phyloP scores from a whole-genome alignment of 2,113 vertebrate genomes.

The Lagopus leucura region DNA sequence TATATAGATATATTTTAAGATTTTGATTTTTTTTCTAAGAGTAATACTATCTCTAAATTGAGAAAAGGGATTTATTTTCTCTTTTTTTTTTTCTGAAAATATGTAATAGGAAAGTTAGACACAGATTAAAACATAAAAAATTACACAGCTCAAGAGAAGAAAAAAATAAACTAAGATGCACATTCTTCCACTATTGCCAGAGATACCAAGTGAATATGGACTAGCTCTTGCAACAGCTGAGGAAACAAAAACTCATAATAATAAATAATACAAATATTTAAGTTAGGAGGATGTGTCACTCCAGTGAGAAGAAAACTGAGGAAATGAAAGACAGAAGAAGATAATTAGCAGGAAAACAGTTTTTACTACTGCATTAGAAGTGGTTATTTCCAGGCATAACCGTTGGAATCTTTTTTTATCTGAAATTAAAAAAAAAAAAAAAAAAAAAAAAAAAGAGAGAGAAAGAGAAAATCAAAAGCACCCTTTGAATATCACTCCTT shows the following conservation, averaged over 20 bases:
- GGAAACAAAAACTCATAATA: neutral
- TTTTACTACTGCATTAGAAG: neutral
- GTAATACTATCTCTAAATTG: neutral
- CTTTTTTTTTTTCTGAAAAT: neutral
- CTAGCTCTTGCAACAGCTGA: neutral
- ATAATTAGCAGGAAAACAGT: neutral
- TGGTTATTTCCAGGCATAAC: rapidly evolving
- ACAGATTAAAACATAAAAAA: neutral
- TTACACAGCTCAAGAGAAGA: neutral
- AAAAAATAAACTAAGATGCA: neutral
- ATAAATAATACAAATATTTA: neutral
- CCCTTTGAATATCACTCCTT: rapidly evolving
- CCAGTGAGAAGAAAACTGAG: neutral
- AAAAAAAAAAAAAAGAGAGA: neutral
- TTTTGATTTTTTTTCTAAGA: neutral
- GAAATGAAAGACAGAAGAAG: rapidly evolving
- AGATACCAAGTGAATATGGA: rapidly evolving
- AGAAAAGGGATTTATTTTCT: neutral
- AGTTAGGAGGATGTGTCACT: neutral
- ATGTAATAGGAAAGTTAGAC: neutral
- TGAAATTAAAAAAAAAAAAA: neutral
- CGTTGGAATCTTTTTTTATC: rapidly evolving
- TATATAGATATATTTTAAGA: neutral
- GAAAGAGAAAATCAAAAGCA: neutral
- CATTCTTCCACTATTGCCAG: rapidly evolving